A percentile compares a stretch with the other conserved stretches of the same genome.
Evolutionary conservation across 2,888 invertebrate genomes (phyloP).

Genomic region (Torymus tubicola): DNA sequence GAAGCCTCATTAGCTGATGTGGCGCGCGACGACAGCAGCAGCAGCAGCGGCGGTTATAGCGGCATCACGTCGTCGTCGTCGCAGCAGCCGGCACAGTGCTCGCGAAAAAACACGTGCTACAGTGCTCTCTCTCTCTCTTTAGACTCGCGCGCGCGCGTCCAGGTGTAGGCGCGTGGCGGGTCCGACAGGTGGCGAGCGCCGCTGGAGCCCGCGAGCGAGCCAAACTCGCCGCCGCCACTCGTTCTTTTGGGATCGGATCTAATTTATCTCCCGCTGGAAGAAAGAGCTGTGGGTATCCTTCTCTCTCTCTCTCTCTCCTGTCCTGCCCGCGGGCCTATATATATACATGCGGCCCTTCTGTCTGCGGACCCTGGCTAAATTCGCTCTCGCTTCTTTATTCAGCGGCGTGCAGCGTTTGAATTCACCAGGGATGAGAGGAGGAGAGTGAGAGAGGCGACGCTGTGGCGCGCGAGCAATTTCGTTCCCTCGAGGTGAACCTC

Average conservation of each 20-base stretch:
- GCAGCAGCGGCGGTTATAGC: neutral
- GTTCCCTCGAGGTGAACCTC: neutral
- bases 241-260: slow-evolving; percentile 66
- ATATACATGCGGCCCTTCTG: neutral
- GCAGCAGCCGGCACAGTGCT: slow-evolving; percentile 5
- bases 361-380: slow-evolving; percentile 32
- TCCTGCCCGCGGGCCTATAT: too few species aligned
- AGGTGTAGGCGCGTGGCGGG: slow-evolving; percentile 72
- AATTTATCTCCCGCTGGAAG: slow-evolving; percentile 65
- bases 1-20: slow-evolving; percentile 49
- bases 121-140: neutral
- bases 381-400: slow-evolving; percentile 42
- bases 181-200: slow-evolving; percentile 72
- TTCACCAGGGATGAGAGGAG: neutral
- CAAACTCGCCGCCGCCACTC: slow-evolving; percentile 45
- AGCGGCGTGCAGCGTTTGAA: slow-evolving; percentile 13
- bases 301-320: slow-evolving; percentile 11
- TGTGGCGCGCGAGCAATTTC: slow-evolving; percentile 15
- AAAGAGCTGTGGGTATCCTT: slow-evolving; percentile 58
- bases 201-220: slow-evolving; percentile 24
- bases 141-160: slow-evolving; percentile 58
- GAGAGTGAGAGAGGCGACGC: neutral
- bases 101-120: slow-evolving; percentile 1
- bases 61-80: too few species aligned
- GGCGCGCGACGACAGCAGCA: neutral